Conservation (phyloP, 2,888 invertebrate species). For the Conomelus anceps region DNA sequence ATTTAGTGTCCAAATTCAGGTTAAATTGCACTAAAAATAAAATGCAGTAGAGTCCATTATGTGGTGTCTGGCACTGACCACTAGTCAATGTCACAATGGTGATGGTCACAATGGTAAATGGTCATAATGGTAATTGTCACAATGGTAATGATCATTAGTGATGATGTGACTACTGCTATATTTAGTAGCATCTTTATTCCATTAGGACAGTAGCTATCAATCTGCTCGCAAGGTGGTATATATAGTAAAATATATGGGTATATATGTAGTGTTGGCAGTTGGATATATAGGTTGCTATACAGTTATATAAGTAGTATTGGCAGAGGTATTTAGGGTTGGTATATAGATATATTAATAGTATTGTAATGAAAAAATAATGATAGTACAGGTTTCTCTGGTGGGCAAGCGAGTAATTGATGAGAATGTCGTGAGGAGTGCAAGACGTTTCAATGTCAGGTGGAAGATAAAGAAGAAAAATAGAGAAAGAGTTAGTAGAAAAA, state of each 20-base stretch:
- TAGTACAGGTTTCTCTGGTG: not conserved
- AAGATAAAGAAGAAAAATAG: not conserved
- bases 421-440: not conserved
- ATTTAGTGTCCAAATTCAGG: no score
- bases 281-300: not conserved
- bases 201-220: not conserved
- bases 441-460: not conserved
- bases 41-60: no score
- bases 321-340: not conserved
- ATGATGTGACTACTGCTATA: not conserved
- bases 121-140: not conserved
- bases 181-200: not conserved
- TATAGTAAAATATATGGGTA: not conserved
- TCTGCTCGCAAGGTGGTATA: not conserved
- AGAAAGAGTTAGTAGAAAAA: no score
- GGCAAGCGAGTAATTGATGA: not conserved
- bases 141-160: not conserved
- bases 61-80: no score
- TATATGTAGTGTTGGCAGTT: not conserved
- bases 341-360: not conserved
- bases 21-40: no score
- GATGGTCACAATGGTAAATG: not conserved
- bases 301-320: not conserved
- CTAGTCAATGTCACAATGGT: no score
- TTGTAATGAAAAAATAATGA: no score